Percentiles rank a stretch among this genome's conserved stretches.
phyloP scores from a whole-genome alignment of 2,113 vertebrate genomes.

The Tychaedon coryphoeus region DNA sequence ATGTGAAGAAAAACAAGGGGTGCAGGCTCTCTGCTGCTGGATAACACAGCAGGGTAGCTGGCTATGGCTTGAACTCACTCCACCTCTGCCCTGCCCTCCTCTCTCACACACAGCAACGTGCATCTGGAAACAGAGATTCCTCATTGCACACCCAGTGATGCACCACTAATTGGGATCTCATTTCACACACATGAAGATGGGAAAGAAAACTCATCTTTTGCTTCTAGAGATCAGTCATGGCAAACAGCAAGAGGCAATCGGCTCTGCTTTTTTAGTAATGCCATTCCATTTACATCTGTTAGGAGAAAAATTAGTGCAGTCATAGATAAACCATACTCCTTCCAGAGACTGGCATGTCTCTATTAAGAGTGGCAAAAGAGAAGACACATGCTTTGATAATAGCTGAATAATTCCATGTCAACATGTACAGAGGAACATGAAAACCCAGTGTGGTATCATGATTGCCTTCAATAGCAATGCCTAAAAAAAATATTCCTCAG shows the following conservation, averaged over 20 bases:
- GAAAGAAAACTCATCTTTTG: not conserved
- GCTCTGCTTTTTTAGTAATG: not conserved
- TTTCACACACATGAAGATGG: not conserved
- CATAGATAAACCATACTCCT: not conserved
- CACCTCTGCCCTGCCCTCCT: not conserved
- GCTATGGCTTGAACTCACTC: not conserved
- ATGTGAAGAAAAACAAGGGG: not conserved
- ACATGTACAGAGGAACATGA: not conserved
- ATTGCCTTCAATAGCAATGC: not conserved
- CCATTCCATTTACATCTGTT: not conserved
- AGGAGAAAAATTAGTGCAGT: not conserved
- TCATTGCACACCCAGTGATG: fast-evolving
- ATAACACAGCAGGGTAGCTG: not conserved
- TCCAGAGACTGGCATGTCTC: not conserved
- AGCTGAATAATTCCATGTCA: not conserved
- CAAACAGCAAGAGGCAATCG: not conserved
- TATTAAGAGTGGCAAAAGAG: not conserved
- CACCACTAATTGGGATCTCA: not conserved
- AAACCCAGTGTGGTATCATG: not conserved
- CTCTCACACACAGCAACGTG: not conserved
- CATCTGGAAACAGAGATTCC: not conserved
- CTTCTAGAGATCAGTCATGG: not conserved
- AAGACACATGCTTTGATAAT: not conserved
- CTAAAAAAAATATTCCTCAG: not conserved
- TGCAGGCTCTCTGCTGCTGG: not conserved